phyloP scores from a whole-genome alignment of 1,140 invertebrate genomes.

The Drosophila ananassae region DNA sequence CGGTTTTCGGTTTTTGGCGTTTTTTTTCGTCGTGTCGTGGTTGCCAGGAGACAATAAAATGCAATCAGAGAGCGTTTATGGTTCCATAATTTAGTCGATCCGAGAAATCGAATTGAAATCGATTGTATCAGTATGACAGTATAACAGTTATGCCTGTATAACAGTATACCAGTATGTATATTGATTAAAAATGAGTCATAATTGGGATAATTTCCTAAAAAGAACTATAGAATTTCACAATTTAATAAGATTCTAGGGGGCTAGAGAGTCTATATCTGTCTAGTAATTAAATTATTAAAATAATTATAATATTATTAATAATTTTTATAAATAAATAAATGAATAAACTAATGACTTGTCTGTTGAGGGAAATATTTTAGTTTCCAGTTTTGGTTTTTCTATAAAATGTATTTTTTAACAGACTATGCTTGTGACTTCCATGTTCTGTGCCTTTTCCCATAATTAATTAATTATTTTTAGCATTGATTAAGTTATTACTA shows the following conservation, averaged over 20 bases:
- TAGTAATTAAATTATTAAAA: too few relatives aligned
- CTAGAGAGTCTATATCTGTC: too few relatives aligned
- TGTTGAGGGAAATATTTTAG: too few relatives aligned
- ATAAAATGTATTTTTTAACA: not conserved
- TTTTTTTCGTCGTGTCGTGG: conserved; percentile 1
- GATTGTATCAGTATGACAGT: conserved; percentile 5
- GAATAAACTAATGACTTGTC: too few relatives aligned
- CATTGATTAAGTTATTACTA: conserved; percentile 14
- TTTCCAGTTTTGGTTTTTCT: too few relatives aligned
- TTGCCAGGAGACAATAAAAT: conserved; percentile 42
- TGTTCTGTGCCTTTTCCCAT: not conserved
- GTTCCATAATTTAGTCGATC: conserved; percentile 18
- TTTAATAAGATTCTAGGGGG: too few relatives aligned
- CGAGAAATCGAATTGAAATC: conserved; percentile 27
- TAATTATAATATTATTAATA: too few relatives aligned
- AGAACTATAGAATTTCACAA: too few relatives aligned
- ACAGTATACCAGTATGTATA: conserved; percentile 4
- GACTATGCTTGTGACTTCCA: conserved; percentile 3
- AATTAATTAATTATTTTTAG: not conserved
- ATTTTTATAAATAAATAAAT: too few relatives aligned
- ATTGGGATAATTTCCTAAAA: too few relatives aligned
- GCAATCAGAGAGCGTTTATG: conserved; percentile 54
- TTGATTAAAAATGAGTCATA: too few relatives aligned
- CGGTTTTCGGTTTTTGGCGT: conserved; percentile 5
- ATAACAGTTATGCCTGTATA: not conserved